A percentile compares a stretch with the other conserved stretches of the same genome.
Evolutionary conservation across 2,888 invertebrate genomes (phyloP).

Genomic region (Nomada goodeniana): DNA sequence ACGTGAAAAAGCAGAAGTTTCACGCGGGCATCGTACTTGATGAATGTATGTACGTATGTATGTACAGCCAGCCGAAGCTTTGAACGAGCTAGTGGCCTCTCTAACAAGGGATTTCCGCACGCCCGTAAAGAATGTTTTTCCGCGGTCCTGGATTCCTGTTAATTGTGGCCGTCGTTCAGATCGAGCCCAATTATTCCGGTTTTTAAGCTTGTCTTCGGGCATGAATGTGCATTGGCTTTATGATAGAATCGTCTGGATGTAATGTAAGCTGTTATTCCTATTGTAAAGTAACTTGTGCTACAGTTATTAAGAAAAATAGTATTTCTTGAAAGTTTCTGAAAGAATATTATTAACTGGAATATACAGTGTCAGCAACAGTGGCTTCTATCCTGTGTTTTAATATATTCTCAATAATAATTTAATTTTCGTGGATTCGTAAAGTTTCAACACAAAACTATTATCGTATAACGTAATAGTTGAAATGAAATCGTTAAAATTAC

Average conservation of each 20-base stretch:
- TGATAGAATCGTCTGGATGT: neutral
- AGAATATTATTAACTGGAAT: neutral
- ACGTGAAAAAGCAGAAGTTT: constrained; percentile 57
- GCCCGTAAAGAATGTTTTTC: constrained; percentile 51
- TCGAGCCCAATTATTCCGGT: constrained; percentile 31
- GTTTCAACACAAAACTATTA: too few relatives aligned
- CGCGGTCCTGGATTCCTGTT: constrained; percentile 45
- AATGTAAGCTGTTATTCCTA: neutral
- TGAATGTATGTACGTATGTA: constrained; percentile 42
- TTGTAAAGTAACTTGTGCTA: neutral
- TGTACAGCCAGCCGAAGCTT: constrained; percentile 42
- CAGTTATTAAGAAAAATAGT: neutral
- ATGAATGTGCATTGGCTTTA: constrained; percentile 14
- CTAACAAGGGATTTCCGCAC: constrained; percentile 44
- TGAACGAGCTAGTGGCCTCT: constrained; percentile 27
- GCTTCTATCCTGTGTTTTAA: too few relatives aligned
- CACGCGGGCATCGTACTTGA: constrained; percentile 40
- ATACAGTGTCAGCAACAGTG: neutral
- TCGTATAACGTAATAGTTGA: too few relatives aligned
- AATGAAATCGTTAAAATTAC: too few relatives aligned
- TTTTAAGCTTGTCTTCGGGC: constrained; percentile 34
- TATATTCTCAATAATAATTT: too few relatives aligned
- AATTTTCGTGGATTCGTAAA: too few relatives aligned
- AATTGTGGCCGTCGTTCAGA: constrained; percentile 33
- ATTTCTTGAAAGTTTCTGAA: neutral